These are phyloP conservation scores for Zaprionus davidi DNA, from an alignment of 1,140 invertebrate species.

Conservation along the genomic window DNA sequence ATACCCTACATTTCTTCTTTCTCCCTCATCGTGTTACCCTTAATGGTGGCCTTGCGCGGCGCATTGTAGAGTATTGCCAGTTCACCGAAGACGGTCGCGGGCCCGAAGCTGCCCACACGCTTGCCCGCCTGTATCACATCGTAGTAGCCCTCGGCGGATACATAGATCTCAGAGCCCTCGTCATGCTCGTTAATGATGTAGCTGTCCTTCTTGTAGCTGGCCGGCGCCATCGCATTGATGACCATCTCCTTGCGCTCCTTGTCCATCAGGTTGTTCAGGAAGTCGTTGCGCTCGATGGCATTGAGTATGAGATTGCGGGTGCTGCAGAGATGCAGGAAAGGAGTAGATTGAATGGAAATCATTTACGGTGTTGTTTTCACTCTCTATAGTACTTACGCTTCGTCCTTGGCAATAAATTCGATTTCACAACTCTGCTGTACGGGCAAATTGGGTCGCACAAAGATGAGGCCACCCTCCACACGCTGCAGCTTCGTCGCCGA, in stretches of 20 bases:
- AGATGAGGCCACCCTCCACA: conserved; percentile 78
- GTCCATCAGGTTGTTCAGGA: conserved; percentile 95
- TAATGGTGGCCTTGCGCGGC: conserved; percentile 93
- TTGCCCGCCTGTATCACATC: conserved; percentile 93
- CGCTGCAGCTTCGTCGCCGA: conserved; percentile 63
- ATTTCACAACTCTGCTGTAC: conserved; percentile 75
- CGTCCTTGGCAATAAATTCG: conserved; percentile 79
- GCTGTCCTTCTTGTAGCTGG: conserved; percentile 89
- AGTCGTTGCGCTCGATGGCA: conserved; percentile 93
- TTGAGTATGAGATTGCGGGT: conserved; percentile 85
- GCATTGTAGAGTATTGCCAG: conserved; percentile 97
- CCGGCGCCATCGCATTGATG: conserved; percentile 96
- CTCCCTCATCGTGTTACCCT: conserved; percentile 85
- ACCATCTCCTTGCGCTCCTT: conserved; percentile 92
- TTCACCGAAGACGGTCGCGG: conserved; percentile 96
- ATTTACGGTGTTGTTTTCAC: conserved; percentile 23
- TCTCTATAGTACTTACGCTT: conserved; percentile 67
- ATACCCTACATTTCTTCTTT: neutral
- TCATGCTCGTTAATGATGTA: conserved; percentile 95
- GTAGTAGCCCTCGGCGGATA: conserved; percentile 93
- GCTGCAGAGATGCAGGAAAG: conserved; percentile 63
- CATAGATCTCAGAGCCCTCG: conserved; percentile 91
- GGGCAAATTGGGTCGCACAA: conserved; percentile 74
- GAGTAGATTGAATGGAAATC: conserved; percentile 17
- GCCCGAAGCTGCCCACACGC: conserved; percentile 91